phyloP scores from a whole-genome alignment of 92 coral and sea anemone genomes.

The Scolanthus callimorphus region DNA sequence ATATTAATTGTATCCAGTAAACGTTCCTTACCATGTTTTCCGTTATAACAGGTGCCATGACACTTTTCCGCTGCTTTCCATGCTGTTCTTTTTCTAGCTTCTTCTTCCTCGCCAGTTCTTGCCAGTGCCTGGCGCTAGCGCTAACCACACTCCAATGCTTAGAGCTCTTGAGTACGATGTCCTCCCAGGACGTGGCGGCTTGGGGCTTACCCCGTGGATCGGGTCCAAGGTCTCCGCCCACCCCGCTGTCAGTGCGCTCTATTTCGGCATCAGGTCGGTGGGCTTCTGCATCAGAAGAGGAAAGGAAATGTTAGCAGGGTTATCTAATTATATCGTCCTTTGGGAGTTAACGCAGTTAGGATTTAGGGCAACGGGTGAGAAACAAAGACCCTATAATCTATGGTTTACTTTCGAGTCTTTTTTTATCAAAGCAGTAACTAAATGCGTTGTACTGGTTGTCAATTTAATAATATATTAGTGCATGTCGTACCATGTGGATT shows the following conservation, averaged over 20 bases:
- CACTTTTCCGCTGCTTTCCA: constrained; percentile 27
- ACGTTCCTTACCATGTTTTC: constrained; percentile 65
- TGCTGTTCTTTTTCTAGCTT: constrained; percentile 21
- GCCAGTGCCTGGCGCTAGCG: constrained; percentile 89
- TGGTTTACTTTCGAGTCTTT: no score
- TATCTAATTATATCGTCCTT: no score
- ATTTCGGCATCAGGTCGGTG: constrained; percentile 79
- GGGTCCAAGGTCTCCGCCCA: constrained; percentile 85
- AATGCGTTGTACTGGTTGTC: no score
- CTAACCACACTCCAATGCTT: constrained; percentile 88
- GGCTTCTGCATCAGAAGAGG: no score
- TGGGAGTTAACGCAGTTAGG: no score
- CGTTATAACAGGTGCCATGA: constrained; percentile 32
- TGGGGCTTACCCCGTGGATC: constrained; percentile 50
- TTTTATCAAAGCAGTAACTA: no score
- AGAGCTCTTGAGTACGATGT: constrained; percentile 81
- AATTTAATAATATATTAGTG: no score
- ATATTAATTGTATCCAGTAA: no score
- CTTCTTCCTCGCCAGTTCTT: constrained; percentile 63
- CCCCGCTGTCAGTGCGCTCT: constrained; percentile 92
- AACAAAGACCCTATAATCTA: no score
- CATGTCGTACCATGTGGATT: no score
- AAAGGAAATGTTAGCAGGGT: no score
- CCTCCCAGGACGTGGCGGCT: constrained; percentile 78
- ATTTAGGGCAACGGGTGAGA: no score